Conservation (phyloP, 37 sponge, comb jelly and placozoan species). For the Crambe crambe region DNA sequence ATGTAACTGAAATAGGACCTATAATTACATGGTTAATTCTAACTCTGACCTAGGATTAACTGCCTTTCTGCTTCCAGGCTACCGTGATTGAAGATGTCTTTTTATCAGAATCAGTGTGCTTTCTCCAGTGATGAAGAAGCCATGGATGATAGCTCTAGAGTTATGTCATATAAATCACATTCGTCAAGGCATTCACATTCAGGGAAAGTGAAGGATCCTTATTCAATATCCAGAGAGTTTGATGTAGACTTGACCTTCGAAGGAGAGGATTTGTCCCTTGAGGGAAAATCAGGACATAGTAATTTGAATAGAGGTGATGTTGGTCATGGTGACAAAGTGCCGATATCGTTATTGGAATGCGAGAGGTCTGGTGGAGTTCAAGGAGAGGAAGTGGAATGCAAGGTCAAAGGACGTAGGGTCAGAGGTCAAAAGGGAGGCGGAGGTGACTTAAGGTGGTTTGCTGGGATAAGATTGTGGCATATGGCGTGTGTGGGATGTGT, state of each 20-base stretch:
- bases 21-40: background rate
- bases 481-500: too few relatives aligned
- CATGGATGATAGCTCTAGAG: background rate
- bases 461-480: too few relatives aligned
- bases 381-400: too few relatives aligned
- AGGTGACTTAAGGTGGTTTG: too few relatives aligned
- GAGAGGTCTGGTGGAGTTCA: too few relatives aligned
- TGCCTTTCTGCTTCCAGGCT: background rate
- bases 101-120: background rate
- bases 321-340: background rate
- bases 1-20: background rate
- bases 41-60: background rate
- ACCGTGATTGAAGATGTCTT: background rate
- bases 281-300: too few relatives aligned
- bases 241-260: background rate
- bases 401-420: too few relatives aligned
- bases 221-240: background rate
- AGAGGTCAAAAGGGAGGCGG: too few relatives aligned
- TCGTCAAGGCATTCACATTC: background rate
- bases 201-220: background rate
- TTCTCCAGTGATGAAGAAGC: background rate
- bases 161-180: background rate
- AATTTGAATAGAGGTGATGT: background rate
- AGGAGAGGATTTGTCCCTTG: constrained; percentile 1
- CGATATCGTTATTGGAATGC: too few relatives aligned